A percentile compares a stretch with the other conserved stretches of the same genome.
These are phyloP conservation scores for Netelia virgata DNA, from an alignment of 2,888 invertebrate species.

Conservation along the genomic window DNA sequence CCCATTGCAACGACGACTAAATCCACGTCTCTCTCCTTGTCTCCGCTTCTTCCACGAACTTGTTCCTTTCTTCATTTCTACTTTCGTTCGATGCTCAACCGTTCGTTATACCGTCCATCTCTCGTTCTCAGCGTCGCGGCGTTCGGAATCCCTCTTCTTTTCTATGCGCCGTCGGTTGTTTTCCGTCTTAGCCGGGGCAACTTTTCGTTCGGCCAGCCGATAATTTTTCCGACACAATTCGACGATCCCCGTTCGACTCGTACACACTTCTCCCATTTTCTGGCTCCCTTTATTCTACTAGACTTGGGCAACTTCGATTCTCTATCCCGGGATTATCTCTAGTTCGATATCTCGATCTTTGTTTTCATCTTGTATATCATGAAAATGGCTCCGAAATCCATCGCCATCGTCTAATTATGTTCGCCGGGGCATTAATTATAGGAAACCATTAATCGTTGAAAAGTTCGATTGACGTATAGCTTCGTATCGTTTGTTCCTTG, in stretches of 20 bases:
- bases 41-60: slow-evolving; percentile 10
- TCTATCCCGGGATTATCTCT: neutral
- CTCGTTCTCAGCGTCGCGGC: slow-evolving; percentile 7
- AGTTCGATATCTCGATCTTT: neutral
- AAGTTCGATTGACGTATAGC: neutral
- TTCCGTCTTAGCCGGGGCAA: neutral
- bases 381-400: neutral
- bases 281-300: neutral
- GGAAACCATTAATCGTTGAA: neutral
- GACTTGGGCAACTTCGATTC: neutral
- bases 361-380: neutral
- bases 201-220: neutral
- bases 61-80: slow-evolving; percentile 30
- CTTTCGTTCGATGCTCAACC: neutral
- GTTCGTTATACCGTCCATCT: slow-evolving; percentile 5
- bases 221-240: slow-evolving; percentile 51
- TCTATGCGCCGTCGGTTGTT: neutral
- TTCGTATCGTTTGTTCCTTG: neutral
- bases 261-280: neutral
- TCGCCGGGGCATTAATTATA: neutral
- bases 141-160: slow-evolving; percentile 2
- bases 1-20: slow-evolving; percentile 48
- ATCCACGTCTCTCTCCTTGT: slow-evolving; percentile 44
- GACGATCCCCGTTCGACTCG: slow-evolving; percentile 53
- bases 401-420: neutral